Evolutionary conservation across 2,888 invertebrate species (phyloP).

Genomic region (Hetaerina titia): DNA sequence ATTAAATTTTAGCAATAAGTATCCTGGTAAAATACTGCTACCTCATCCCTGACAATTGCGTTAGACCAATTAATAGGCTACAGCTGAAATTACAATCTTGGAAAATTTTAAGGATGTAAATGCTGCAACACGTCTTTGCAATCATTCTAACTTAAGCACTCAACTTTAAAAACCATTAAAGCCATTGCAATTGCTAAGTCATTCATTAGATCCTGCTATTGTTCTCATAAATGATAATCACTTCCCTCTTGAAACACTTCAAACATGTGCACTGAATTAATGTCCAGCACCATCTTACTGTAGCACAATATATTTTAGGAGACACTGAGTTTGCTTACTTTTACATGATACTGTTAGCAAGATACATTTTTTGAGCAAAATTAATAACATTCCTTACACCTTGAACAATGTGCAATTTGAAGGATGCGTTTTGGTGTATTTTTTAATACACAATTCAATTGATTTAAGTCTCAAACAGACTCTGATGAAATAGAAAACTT

Average conservation of each 20-base stretch:
- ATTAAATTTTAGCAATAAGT: neutral
- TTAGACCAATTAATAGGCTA: neutral
- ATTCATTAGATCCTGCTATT: neutral
- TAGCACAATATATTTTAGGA: neutral
- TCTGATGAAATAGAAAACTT: neutral
- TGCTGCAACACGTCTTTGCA: neutral
- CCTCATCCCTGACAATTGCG: neutral
- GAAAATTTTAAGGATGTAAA: neutral
- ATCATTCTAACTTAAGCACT: neutral
- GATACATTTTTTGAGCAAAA: slow-evolving; percentile 44
- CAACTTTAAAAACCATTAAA: slow-evolving; percentile 21
- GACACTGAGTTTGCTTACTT: neutral
- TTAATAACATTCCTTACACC: neutral
- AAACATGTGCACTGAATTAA: neutral
- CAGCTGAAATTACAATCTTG: neutral
- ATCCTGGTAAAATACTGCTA: neutral
- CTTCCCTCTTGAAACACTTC: neutral
- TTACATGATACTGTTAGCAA: neutral
- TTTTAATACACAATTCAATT: neutral
- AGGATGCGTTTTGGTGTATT: slow-evolving; percentile 12
- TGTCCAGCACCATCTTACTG: neutral
- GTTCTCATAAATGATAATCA: neutral
- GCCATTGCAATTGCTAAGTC: neutral
- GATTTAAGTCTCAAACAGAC: neutral
- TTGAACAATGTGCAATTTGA: slow-evolving; percentile 17